phyloP scores from a whole-genome alignment of 2,113 vertebrate species.

The Hirundichthys speculiger region DNA sequence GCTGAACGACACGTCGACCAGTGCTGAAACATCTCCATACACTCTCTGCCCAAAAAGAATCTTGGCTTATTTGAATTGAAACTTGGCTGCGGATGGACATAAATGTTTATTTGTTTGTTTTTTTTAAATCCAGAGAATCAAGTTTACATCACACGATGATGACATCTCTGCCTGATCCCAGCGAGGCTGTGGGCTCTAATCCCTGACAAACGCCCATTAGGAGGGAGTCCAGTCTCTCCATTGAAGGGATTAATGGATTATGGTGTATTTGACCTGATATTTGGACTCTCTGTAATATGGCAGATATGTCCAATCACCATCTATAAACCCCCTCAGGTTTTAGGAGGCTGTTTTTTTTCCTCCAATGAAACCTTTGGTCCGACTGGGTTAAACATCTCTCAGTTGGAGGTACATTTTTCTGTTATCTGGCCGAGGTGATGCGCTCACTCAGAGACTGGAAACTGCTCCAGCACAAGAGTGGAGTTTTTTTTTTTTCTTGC shows the following conservation, averaged over 20 bases:
- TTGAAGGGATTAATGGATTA: slow-evolving; percentile 60
- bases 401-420: too few species aligned
- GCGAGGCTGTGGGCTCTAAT: slow-evolving; percentile 10
- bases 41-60: too few species aligned
- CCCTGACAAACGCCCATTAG: slow-evolving; percentile 53
- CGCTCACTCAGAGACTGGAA: slow-evolving; percentile 37
- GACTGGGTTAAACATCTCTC: too few species aligned
- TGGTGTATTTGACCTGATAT: slow-evolving; percentile 44
- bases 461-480: slow-evolving; percentile 35
- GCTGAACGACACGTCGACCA: too few species aligned
- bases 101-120: too few species aligned
- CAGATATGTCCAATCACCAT: slow-evolving; percentile 24
- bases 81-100: too few species aligned
- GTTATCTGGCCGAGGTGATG: slow-evolving; percentile 7
- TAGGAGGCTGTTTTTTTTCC: too few species aligned
- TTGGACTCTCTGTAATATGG: slow-evolving; percentile 23
- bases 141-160: not conserved
- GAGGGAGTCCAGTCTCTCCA: slow-evolving; percentile 60
- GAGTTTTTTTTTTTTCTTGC: too few species aligned
- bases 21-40: too few species aligned
- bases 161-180: slow-evolving; percentile 19
- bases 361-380: too few species aligned
- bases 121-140: too few species aligned
- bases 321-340: not conserved
- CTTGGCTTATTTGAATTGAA: too few species aligned